A percentile compares a stretch with the other conserved stretches of the same genome.
These are phyloP conservation scores for Pygoscelis adeliae DNA, from an alignment of 2,113 vertebrate genomes.

Conservation along the genomic window DNA sequence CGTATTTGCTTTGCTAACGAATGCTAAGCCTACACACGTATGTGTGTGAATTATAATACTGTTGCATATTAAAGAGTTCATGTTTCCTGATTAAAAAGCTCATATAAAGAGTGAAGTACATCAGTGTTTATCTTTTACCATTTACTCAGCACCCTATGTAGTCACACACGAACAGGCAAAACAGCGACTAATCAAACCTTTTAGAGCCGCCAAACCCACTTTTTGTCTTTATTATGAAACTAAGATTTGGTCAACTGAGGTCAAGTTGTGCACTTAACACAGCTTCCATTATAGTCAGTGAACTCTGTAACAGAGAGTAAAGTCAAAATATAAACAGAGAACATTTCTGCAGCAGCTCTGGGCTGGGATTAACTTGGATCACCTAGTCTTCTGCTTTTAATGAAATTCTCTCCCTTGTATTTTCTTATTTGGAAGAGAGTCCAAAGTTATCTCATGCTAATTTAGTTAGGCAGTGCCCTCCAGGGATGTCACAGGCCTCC, in stretches of 20 bases:
- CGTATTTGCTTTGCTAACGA: not conserved
- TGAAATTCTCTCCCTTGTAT: conserved; percentile 85
- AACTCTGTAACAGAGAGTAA: conserved; percentile 71
- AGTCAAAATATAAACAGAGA: conserved; percentile 73
- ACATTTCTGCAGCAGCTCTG: conserved; percentile 79
- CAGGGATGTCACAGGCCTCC: conserved; percentile 83
- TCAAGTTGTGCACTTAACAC: conserved; percentile 68
- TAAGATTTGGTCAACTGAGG: conserved; percentile 73
- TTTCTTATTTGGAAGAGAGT: conserved; percentile 84
- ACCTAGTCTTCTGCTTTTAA: conserved; percentile 86
- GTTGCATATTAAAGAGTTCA: conserved; percentile 50
- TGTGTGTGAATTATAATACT: not conserved
- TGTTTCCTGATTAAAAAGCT: conserved; percentile 57
- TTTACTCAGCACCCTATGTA: not conserved
- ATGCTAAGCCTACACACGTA: not conserved
- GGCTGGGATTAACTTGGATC: conserved; percentile 86
- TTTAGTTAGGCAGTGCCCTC: conserved; percentile 87
- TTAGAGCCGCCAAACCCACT: conserved; percentile 57
- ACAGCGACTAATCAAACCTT: conserved; percentile 51
- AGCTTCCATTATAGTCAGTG: conserved; percentile 63
- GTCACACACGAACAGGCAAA: conserved; percentile 40
- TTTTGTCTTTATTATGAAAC: conserved; percentile 70
- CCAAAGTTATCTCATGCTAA: conserved; percentile 90
- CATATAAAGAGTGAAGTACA: conserved; percentile 8
- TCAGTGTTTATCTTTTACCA: conserved; percentile 49